Base-by-base conservation (phyloP, 2,888 invertebrate species). In the Athetis lepigone region DNA sequence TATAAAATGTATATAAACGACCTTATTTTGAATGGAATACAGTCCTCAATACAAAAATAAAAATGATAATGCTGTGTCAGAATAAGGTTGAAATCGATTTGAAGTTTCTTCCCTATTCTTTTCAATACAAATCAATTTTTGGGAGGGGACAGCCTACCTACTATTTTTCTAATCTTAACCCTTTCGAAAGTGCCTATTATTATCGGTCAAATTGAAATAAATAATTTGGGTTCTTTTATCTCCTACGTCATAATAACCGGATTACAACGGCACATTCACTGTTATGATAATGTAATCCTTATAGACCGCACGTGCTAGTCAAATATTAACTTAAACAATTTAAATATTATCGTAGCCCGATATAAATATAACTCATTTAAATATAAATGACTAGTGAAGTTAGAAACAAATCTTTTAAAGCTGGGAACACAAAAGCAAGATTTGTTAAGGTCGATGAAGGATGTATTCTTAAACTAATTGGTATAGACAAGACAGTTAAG, bases 231-330 rank as follows among this genome's bases (percentile, higher is more conserved):
- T 21, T 9, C n/a, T 29, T 21, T 19, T 18, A 8, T 23, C 40
- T 25, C n/a, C n/a, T n/a, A 27, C 43, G 2, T 36, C 29, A 27
- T 56, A 67, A 42, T 57, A 25, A 36, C 36, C 27, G 18, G 5
- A 42, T 42, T 39, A 9, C 39, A 42, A 68, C 23, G 40, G 59
- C 27, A 47, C 8, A 58, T 58, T 64, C 18, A 64, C 58, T 36
- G 68, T 58, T 68, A 68, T 57, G n/a, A 40, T 67, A 25, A 64
- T 47, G 4, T 42, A 23, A 68, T 57, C 47, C 59, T 42, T 23
- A 47, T 9, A 1, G n/a, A 21, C 18, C n/a, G 18, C 46, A 37
- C 47, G 23, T 42, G 69, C 47, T 42, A 11, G 7, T 47, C 23
- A 58, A 33, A 23, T 58, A 68, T 46, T 56, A 16, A 64, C 45